Conservation (phyloP, 2,888 invertebrate species). For the Trilocha varians region DNA sequence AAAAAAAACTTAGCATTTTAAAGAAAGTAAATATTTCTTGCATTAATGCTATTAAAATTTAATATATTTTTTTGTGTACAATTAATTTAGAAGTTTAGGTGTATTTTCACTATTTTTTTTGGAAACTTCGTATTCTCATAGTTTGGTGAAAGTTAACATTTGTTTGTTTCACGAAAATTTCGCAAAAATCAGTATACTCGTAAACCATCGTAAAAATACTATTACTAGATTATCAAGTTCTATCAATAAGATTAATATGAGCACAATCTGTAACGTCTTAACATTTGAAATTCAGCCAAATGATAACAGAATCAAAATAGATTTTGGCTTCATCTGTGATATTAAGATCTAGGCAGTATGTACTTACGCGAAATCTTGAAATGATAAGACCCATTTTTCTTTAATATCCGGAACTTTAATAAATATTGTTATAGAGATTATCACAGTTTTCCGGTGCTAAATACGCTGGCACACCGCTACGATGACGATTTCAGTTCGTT, state of each 20-base stretch:
- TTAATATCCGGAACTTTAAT: slow-evolving; percentile 15
- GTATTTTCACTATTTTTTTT: no score
- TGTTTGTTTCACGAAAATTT: no score
- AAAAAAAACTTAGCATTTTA: no score
- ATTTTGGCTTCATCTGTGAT: slow-evolving; percentile 51
- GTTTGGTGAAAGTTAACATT: no score
- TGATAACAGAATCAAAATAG: slow-evolving; percentile 47
- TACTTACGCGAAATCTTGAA: slow-evolving; percentile 79
- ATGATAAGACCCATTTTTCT: slow-evolving; percentile 76
- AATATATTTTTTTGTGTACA: no score
- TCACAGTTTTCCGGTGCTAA: slow-evolving; percentile 31
- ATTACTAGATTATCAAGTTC: neutral
- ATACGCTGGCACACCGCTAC: slow-evolving; percentile 56
- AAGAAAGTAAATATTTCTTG: no score
- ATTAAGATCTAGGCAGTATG: slow-evolving; percentile 25
- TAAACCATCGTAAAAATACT: no score
- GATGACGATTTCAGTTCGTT: slow-evolving; percentile 44
- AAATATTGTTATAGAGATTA: slow-evolving; percentile 27
- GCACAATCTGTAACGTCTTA: slow-evolving; percentile 1
- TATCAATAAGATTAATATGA: slow-evolving; percentile 7
- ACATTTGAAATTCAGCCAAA: slow-evolving; percentile 60
- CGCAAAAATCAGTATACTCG: no score
- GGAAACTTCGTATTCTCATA: no score
- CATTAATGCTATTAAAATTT: no score
- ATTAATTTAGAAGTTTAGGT: no score